Evolutionary conservation across 1,140 invertebrate species (phyloP), one percentile per base, ranked within the genome.

Genomic region (Atta colombica): DNA sequence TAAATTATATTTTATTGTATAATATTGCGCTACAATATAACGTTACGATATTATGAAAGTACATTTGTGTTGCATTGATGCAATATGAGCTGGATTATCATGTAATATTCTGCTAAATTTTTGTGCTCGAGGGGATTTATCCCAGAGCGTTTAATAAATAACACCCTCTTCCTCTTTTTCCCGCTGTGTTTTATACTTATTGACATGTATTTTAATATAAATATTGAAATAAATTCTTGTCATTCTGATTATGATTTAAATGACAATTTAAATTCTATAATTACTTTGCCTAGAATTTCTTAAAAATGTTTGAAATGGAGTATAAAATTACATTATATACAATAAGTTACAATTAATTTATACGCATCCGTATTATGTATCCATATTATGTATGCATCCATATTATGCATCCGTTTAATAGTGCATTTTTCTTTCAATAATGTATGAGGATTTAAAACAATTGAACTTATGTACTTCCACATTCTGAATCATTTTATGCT

Each of bases 101-200:
- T 14, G n/a, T 68, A 68, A 66, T n/a, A 39, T 68, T 45, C 39
- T 68, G 12, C n/a, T 68, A 39, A 68, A 21, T 68, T 68, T 45
- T 63, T 63, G 60, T 25, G 60, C 25, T 63, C 21, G n/a, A 21
- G 1, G 10, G n/a, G n/a, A 68, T 68, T 68, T 68, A 45, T 68
- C 18, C 35, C 35, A n/a, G 12, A 5, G 2, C n/a, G n/a, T 2
- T 68, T 68, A 45, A 45, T 39, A 68, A 45, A 68, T 21, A 21
- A 45, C n/a, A 7, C 4, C 7, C 65, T 68, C n/a, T 68, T 45
- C n/a, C 10, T 72, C 18, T 72, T 55, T 72, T 10, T 35, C 18
- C 16, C 18, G 49, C 4, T 14, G 7, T 53, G 14, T 53, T 72
- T 35, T 35, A 18, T 74, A 58, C 25, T 55, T 74, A 74, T 72